Conservation (phyloP, 2,797 vertebrate species). For the Pseudopleuronectes americanus region DNA sequence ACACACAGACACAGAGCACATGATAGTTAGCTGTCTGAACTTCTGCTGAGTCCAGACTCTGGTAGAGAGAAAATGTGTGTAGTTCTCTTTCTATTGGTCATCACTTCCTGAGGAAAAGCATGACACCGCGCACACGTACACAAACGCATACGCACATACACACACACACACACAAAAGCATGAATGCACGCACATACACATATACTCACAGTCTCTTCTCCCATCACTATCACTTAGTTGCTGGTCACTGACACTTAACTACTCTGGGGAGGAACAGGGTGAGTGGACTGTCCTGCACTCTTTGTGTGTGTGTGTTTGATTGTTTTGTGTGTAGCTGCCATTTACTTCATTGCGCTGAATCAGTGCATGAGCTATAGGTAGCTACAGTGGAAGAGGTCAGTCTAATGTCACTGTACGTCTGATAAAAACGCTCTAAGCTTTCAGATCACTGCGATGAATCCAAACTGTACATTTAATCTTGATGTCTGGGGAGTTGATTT, state of each 20-base stretch:
- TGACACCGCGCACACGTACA: conserved; percentile 52
- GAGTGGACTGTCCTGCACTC: conserved; percentile 48
- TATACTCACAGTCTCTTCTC: conserved; percentile 7
- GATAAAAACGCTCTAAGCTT: neutral
- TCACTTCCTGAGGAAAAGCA: conserved; percentile 81
- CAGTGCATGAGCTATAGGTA: neutral
- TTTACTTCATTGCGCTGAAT: conserved; percentile 8
- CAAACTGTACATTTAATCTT: neutral
- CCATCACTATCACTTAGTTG: conserved; percentile 47
- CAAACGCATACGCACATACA: conserved; percentile 16
- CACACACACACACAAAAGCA: conserved; percentile 13
- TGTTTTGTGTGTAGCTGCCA: conserved; percentile 11
- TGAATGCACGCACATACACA: conserved; percentile 15
- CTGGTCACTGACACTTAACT: conserved; percentile 35
- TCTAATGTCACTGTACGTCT: neutral
- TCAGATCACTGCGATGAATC: neutral
- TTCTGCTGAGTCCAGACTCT: conserved; percentile 80
- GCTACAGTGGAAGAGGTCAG: neutral
- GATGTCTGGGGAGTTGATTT: neutral
- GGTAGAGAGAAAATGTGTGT: conserved; percentile 67
- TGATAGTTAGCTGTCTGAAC: conserved; percentile 84
- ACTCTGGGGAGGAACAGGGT: conserved; percentile 49
- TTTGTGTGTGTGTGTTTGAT: conserved; percentile 8
- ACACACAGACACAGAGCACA: conserved; percentile 69
- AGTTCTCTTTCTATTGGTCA: conserved; percentile 83